Evolutionary conservation across 2,888 invertebrate genomes (phyloP).

Genomic region (Spodoptera picta): DNA sequence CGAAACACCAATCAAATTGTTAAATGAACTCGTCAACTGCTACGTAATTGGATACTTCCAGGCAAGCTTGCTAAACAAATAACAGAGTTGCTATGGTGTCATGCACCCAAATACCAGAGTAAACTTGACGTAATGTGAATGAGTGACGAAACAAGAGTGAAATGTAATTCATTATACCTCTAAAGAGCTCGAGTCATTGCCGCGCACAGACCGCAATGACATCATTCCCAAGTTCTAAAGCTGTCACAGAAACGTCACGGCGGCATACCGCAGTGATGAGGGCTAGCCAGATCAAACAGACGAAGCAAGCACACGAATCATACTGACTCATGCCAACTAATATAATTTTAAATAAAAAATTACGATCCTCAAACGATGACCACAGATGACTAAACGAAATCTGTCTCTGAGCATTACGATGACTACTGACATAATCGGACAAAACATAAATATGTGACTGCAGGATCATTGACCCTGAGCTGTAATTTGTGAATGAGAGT

Average conservation of each 20-base stretch:
- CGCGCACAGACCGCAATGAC: conserved; percentile 70
- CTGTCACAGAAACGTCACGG: conserved; percentile 69
- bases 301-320: conserved; percentile 44
- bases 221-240: conserved; percentile 69
- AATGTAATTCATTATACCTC: conserved; percentile 48
- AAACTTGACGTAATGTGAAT: conserved; percentile 39
- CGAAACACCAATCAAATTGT: conserved; percentile 43
- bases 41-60: conserved; percentile 31
- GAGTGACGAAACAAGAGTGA: conserved; percentile 50
- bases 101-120: conserved; percentile 32
- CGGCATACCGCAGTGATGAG: conserved; percentile 73
- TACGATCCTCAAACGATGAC: conserved; percentile 36
- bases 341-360: conserved; percentile 22
- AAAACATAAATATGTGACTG: conserved; percentile 44
- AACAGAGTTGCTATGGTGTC: conserved; percentile 32
- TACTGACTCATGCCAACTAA: conserved; percentile 57
- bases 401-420: conserved; percentile 22
- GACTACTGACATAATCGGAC: conserved; percentile 37
- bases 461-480: conserved; percentile 71
- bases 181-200: conserved; percentile 39
- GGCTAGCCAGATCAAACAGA: conserved; percentile 60
- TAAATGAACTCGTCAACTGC: conserved; percentile 23
- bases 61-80: conserved; percentile 39
- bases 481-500: conserved; percentile 55
- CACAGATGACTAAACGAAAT: conserved; percentile 47